Evolutionary conservation across 2,113 vertebrate species (phyloP), one percentile per base, ranked within the genome.

Genomic region (Psephotus haematonotus): DNA sequence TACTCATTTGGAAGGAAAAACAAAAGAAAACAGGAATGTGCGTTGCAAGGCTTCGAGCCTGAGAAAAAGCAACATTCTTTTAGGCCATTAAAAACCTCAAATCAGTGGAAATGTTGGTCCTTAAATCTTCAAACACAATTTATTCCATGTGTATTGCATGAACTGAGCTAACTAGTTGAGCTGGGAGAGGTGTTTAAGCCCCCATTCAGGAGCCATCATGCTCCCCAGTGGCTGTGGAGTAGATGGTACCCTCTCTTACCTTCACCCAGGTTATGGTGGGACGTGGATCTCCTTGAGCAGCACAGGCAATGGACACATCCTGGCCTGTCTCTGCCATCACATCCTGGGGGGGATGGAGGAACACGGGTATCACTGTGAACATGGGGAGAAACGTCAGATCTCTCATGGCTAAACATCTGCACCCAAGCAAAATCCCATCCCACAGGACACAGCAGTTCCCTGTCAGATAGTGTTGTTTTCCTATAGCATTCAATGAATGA

Each of bases 211-310:
- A 80, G n/a, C 46, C 5, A 0, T 4, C 70, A 53, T 5, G 20
- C 10, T 39, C 19, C 69, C 68, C 33, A 4, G 19, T 4, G 87
- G 5, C 29, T 2, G 29, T 0, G 0, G 1, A 18, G 35, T 4
- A 8, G 11, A 1, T 0, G 41, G 9, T 2, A 25, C 4, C 72
- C 2, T 5, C 50, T 62, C 94, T 9, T 75, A 98, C 98, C 86
- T 98, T 98, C 71, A 95, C 95, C 98, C 98, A 98, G 55, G 96
- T 98, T 8, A 98, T 97, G 81, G 95, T 97, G 78, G 98, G 97
- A 6, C 55, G 95, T 4, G 98, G 98, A 39, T 98, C 97, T 14
- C 98, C 98, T 60, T 97, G 97, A 64, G 97, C 97, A 13, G 88
- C 2, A 3, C 98, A 98, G 52, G 76, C 67, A 3, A 98, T 97